Evolutionary conservation across 1,140 invertebrate species (phyloP).

Genomic region (Conus ventricosus): DNA sequence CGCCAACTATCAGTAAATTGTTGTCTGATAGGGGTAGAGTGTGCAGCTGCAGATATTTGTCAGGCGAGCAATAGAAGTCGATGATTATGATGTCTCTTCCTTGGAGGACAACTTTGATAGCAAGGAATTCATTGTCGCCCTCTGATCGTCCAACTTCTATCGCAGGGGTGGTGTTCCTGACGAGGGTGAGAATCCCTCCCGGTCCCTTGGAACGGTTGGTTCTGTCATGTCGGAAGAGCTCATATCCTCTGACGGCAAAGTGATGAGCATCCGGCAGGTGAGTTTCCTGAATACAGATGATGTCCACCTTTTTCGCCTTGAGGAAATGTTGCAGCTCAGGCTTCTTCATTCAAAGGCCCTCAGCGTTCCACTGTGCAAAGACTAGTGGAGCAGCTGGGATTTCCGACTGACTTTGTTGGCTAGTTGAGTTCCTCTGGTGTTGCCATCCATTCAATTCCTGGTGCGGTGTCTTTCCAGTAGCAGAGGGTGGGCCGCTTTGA

Average conservation of each 20-base stretch:
- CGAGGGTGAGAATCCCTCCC: constrained; percentile 28
- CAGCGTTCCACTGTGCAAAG: constrained; percentile 32
- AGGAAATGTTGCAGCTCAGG: constrained; percentile 32
- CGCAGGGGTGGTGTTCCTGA: constrained; percentile 34
- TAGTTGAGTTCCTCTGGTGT: not conserved
- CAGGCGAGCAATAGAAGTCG: constrained; percentile 35
- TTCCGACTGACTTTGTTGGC: constrained; percentile 8
- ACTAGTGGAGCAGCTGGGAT: constrained; percentile 16
- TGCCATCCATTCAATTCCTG: not conserved
- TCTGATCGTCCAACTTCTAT: constrained; percentile 13
- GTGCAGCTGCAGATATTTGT: constrained; percentile 32
- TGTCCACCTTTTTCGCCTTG: constrained; percentile 11
- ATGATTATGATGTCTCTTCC: constrained; percentile 31
- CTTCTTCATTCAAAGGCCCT: constrained; percentile 36
- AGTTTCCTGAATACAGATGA: constrained; percentile 43
- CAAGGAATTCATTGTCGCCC: constrained; percentile 30
- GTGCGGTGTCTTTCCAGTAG: constrained; percentile 2
- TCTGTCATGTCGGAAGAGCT: constrained; percentile 28
- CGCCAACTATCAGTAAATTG: constrained; percentile 5
- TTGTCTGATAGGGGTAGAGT: constrained; percentile 5
- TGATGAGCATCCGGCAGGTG: constrained; percentile 16
- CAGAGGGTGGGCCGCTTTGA: not conserved
- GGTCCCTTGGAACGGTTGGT: constrained; percentile 21
- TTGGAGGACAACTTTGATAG: constrained; percentile 28
- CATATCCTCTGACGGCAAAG: constrained; percentile 22